Base-by-base conservation (phyloP, 2,797 vertebrate genomes). In the Myotis planiceps region DNA sequence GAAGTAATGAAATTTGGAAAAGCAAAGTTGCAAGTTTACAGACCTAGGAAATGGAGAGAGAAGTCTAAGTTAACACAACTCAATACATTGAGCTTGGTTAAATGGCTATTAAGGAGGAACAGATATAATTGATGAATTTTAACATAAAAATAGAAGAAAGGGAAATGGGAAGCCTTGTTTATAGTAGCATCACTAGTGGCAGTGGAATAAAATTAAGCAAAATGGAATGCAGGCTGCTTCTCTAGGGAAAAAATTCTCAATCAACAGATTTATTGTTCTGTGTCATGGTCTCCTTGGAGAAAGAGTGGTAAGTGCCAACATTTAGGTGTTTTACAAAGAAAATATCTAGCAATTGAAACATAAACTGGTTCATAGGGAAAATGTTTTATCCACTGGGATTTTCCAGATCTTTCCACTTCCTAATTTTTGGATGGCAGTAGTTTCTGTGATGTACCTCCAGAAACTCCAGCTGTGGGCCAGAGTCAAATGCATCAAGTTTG, bases 51-150 rank as follows among this genome's bases (percentile, higher is more conserved):
- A 74, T 45, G 14, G 47, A 80, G 68, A 88, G n/a, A 81, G 14
- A 81, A 49, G 53, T 83, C 5, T 71, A 71, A 83, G 53, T 88
- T 12, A 85, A 51, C 23, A 75, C 14, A 76, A n/a, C 23, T 37
- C 27, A 66, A 68, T 19, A 85, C 1, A 12, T 42, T 2, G 6
- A 63, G 1, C 16, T 65, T 68, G 27, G 53, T 86, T 87, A 88
- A 65, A 34, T 55, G 89, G 78, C 39, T 16, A 71, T 74, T 39
- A 47, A 32, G 4, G 32, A 90, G 15, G 18, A 81, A 90, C 7
- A 87, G 94, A 92, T 88, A 47, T 55, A 74, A 75, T 34, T 21
- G 55, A 76, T 80, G 69, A 23, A 75, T 69, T 90, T 87, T 83
- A 71, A 93, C 25, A 88, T 13, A 45, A 34, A n/a, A 68, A 21